A percentile compares a stretch with the other conserved stretches of the same genome.
Conservation (phyloP, 1,140 invertebrate genomes). For the Scaptomyza pallida region DNA sequence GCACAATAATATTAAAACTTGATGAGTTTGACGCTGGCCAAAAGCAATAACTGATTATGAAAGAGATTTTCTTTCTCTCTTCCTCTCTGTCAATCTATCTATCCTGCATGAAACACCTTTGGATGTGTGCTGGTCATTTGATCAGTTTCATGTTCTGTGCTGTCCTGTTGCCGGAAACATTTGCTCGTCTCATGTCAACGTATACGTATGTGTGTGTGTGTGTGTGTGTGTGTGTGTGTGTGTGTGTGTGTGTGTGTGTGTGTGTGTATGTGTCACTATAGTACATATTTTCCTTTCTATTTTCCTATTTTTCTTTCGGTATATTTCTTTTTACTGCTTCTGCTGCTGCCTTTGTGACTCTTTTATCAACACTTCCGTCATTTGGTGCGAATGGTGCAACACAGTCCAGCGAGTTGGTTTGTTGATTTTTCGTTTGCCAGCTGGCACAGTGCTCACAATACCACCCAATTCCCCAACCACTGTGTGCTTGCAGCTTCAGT, state of each 20-base stretch:
- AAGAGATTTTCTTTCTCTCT: constrained; percentile 8
- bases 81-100: no score
- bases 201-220: not conserved
- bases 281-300: not conserved
- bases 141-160: constrained; percentile 25
- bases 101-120: constrained; percentile 14
- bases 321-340: constrained; percentile 10
- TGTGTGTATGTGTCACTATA: no score
- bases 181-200: constrained; percentile 34
- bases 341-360: constrained; percentile 59
- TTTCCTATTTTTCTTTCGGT: not conserved
- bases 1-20: constrained; percentile 65
- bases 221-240: constrained; percentile 1
- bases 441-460: constrained; percentile 42
- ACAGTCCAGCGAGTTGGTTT: constrained; percentile 35
- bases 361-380: constrained; percentile 65
- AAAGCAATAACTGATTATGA: constrained; percentile 44
- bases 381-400: constrained; percentile 39
- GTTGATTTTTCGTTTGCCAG: constrained; percentile 65
- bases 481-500: constrained; percentile 27
- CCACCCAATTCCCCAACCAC: not conserved
- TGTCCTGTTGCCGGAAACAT: constrained; percentile 52
- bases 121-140: constrained; percentile 51
- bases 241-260: not conserved
- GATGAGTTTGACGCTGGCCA: constrained; percentile 47